phyloP scores from a whole-genome alignment of 2,888 invertebrate species.

The Choristoneura rosaceana region DNA sequence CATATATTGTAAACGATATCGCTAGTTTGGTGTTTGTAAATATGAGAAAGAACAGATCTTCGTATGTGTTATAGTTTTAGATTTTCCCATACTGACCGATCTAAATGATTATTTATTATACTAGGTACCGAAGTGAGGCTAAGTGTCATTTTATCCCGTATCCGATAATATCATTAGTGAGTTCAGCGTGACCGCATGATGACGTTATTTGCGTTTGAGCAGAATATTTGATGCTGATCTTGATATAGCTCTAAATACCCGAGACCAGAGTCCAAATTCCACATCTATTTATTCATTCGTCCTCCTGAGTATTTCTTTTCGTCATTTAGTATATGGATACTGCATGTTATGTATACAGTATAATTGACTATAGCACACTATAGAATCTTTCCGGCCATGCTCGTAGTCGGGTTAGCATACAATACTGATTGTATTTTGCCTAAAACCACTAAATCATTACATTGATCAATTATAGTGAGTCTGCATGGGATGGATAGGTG shows the following conservation, averaged over 20 bases:
- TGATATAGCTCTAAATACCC: conserved; percentile 22
- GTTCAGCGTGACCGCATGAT: conserved; percentile 12
- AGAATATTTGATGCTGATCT: conserved; percentile 33
- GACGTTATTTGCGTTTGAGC: conserved; percentile 27
- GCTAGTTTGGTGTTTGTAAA: background rate
- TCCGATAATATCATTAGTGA: conserved; percentile 18
- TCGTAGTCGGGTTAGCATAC: background rate
- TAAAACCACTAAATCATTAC: background rate
- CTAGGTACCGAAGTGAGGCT: too few species aligned
- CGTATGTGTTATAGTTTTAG: too few species aligned
- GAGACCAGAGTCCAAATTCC: conserved; percentile 30
- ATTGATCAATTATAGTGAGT: background rate
- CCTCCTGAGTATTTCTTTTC: conserved; percentile 3
- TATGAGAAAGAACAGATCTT: too few species aligned
- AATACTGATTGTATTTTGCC: background rate
- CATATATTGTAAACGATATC: background rate
- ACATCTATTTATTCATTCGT: conserved; percentile 10
- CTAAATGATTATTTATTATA: too few species aligned
- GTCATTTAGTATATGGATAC: background rate
- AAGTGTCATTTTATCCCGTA: background rate
- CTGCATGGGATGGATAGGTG: background rate
- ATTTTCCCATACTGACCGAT: too few species aligned
- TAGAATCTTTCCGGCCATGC: background rate
- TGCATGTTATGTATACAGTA: background rate
- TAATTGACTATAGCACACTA: background rate